Evolutionary conservation across 2,888 invertebrate genomes (phyloP), one percentile per base, ranked within the genome.

Genomic region (Falcaria lacertinaria): DNA sequence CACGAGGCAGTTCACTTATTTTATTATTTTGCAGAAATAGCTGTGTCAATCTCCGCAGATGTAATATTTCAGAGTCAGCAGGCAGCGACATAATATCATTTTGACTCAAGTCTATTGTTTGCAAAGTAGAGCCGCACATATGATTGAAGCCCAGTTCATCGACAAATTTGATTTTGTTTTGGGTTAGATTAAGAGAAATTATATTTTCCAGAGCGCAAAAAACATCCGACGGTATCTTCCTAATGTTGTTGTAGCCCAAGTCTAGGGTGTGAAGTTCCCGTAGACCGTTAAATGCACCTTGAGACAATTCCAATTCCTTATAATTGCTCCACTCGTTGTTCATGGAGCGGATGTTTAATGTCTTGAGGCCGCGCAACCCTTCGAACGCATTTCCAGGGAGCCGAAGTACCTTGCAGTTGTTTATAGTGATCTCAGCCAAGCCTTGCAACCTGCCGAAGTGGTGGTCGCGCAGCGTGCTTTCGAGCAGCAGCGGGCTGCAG

Each of bases 1-100:
- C 94, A 44, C 93, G 91, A 4, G 94, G 93, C 51, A 97, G 88
- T 53, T 94, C 93, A 54, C 91, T 92, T 59, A 97, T 93, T 70
- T 94, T 93, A 85, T 98, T 98, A 74, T 95, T 93, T 74, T 96
- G 94, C 60, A 98, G 83, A 64, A 93, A 92, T 39, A 98, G 90
- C 64, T 94, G 93, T 62, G 95, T 94, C 42, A 98, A 89, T 44
- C 96, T 93, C 17, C 95, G 90, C 60, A 97, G 81, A 39, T 94
- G 92, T 41, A 94, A 91, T 56, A 96, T 91, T 48, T 95, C 94
- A 47, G 95, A 94, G 64, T 93, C 93, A 50, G 95, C 95, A 41
- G 94, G 92, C 63, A 95, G 78, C 15, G 91, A 90, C 57, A 93
- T 92, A 48, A 97, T 89, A 67, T 94, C 94, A 82, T 97, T 97